Conservation (phyloP, 1,140 invertebrate genomes). For the Habropoda laboriosa region DNA sequence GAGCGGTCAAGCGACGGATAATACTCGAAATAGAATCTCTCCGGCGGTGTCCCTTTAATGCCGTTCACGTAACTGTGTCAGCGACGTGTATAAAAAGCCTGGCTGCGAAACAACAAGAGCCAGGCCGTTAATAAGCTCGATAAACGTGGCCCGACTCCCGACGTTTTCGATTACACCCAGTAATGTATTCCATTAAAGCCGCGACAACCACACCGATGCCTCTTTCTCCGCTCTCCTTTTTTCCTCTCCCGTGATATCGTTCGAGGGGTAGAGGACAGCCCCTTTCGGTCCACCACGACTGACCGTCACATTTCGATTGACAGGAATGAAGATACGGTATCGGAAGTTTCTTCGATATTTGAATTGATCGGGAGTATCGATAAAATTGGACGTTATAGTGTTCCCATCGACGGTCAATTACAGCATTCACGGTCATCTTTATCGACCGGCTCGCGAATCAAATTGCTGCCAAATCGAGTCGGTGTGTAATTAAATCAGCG, state of each 20-base stretch:
- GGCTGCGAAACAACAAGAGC: background rate
- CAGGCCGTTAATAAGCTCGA: conserved; percentile 11
- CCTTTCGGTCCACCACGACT: too few relatives aligned
- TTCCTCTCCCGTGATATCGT: background rate
- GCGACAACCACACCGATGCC: background rate
- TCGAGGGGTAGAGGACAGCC: too few relatives aligned
- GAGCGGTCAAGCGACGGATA: background rate
- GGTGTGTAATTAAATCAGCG: conserved; percentile 1
- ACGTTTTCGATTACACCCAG: conserved; percentile 14
- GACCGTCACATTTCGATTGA: too few relatives aligned
- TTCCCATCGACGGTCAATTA: background rate
- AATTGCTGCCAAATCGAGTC: conserved; percentile 1
- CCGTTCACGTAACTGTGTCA: conserved; percentile 34
- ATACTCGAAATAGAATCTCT: conserved; percentile 35
- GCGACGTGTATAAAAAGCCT: conserved; percentile 23
- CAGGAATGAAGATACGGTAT: too few relatives aligned
- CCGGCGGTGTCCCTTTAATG: conserved; percentile 17
- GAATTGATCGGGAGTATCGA: background rate
- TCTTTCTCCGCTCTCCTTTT: conserved; percentile 4
- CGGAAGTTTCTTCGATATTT: too few relatives aligned
- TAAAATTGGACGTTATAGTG: background rate
- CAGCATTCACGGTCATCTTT: background rate
- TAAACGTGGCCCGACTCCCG: background rate
- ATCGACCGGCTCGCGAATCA: background rate
- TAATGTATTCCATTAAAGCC: background rate